Evolutionary conservation across 2,797 vertebrate species (phyloP).

Genomic region (Salmo trutta): DNA sequence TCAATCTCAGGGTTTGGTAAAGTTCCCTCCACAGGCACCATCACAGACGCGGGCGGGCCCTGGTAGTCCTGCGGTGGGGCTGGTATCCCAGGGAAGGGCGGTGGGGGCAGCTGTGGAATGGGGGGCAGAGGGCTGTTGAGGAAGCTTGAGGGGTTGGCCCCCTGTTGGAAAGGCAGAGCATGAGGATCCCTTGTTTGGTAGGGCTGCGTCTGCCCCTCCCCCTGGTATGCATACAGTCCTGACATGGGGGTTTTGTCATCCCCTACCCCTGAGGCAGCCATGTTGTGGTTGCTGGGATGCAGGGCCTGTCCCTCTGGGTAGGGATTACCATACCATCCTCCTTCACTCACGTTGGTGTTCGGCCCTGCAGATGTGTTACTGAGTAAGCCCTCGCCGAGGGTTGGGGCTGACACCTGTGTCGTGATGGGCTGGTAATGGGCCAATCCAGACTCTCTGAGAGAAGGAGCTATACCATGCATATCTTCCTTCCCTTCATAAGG

Average conservation of each 20-base stretch:
- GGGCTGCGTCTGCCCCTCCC: slow-evolving; percentile 28
- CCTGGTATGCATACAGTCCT: slow-evolving; percentile 55
- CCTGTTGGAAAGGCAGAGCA: slow-evolving; percentile 54
- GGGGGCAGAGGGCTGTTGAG: slow-evolving; percentile 50
- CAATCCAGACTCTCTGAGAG: slow-evolving; percentile 39
- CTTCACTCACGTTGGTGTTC: slow-evolving; percentile 71
- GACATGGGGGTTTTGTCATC: slow-evolving; percentile 34
- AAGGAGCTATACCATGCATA: slow-evolving; percentile 15
- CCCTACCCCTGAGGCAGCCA: slow-evolving; percentile 29
- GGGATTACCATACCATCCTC: slow-evolving; percentile 69
- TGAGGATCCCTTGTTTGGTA: slow-evolving; percentile 43
- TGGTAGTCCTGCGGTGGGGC: slow-evolving; percentile 61
- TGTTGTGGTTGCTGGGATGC: slow-evolving; percentile 52
- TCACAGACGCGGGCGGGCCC: slow-evolving; percentile 12
- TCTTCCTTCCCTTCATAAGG: slow-evolving; percentile 30
- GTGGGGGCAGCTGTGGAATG: slow-evolving; percentile 44
- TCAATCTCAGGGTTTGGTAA: neutral
- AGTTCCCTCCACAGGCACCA: slow-evolving; percentile 43
- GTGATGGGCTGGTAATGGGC: slow-evolving; percentile 81
- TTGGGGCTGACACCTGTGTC: slow-evolving; percentile 74
- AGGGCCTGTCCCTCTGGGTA: slow-evolving; percentile 70
- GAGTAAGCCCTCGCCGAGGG: neutral
- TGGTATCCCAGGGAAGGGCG: slow-evolving; percentile 73
- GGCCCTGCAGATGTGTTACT: slow-evolving; percentile 60
- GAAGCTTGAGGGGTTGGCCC: slow-evolving; percentile 41